These are phyloP conservation scores for Pseudoatta argentina DNA, from an alignment of 1,140 invertebrate species.

Conservation along the genomic window DNA sequence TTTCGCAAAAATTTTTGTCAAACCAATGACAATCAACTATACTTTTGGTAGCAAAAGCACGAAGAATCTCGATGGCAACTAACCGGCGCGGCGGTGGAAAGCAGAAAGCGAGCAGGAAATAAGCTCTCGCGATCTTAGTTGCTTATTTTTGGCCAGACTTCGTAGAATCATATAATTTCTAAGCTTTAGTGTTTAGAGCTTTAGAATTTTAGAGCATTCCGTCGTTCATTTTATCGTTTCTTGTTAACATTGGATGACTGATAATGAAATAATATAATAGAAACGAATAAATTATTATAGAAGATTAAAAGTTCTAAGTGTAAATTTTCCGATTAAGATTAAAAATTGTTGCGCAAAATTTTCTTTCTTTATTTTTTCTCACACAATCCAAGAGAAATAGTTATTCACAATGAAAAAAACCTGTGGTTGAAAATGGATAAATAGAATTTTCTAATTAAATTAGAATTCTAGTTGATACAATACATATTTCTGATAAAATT, in stretches of 20 bases:
- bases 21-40: not conserved
- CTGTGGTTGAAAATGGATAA: too few species aligned
- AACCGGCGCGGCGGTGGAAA: conserved; percentile 27
- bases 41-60: conserved; percentile 18
- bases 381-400: not conserved
- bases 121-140: conserved; percentile 54
- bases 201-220: conserved; percentile 6
- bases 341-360: not conserved
- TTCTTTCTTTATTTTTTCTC: not conserved
- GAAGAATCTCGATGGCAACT: conserved; percentile 21
- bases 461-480: too few species aligned
- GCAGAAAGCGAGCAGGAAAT: conserved; percentile 61
- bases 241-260: conserved; percentile 4
- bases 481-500: too few species aligned
- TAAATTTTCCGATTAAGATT: not conserved
- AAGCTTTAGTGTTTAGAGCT: conserved; percentile 56
- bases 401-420: not conserved
- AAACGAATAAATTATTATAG: conserved; percentile 27
- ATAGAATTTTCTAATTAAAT: too few species aligned
- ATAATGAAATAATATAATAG: conserved; percentile 1
- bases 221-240: conserved; percentile 62
- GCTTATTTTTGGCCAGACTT: conserved; percentile 72
- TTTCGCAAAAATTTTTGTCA: conserved; percentile 12
- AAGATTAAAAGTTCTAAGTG: not conserved
- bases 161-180: conserved; percentile 70